Percentiles rank a stretch among this genome's conserved stretches.
Conservation (phyloP, 35 echinoderm and acorn worm species). For the Chiridota heheva region DNA sequence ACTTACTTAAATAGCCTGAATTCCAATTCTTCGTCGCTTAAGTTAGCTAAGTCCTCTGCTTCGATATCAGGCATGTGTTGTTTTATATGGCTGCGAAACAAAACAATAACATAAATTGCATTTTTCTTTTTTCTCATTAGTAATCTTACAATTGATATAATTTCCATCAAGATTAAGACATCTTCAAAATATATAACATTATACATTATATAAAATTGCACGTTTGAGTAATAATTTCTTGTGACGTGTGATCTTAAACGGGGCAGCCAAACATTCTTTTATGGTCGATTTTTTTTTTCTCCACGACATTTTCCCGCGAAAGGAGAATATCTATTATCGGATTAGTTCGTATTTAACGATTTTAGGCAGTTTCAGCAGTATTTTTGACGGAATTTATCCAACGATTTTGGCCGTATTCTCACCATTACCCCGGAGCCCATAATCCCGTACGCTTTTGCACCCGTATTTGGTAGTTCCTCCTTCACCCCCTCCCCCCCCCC, state of each 20-base stretch:
- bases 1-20: conserved; percentile 93
- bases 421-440: too few species aligned
- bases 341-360: too few species aligned
- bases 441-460: too few species aligned
- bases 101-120: not conserved
- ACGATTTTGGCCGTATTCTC: too few species aligned
- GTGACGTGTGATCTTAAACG: not conserved
- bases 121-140: not conserved
- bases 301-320: too few species aligned
- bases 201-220: not conserved
- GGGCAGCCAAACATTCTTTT: too few species aligned
- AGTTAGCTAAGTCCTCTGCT: conserved; percentile 53
- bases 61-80: conserved; percentile 74
- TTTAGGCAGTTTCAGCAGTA: too few species aligned
- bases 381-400: too few species aligned
- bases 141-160: not conserved
- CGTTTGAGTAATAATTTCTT: not conserved
- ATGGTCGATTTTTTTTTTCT: too few species aligned
- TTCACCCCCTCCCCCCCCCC: too few species aligned
- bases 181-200: not conserved
- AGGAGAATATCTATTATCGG: too few species aligned
- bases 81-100: conserved; percentile 74
- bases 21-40: conserved; percentile 88
- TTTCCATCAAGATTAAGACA: not conserved
- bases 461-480: too few species aligned